Evolutionary conservation across 2,888 invertebrate species (phyloP).

Genomic region (Spodoptera exigua): DNA sequence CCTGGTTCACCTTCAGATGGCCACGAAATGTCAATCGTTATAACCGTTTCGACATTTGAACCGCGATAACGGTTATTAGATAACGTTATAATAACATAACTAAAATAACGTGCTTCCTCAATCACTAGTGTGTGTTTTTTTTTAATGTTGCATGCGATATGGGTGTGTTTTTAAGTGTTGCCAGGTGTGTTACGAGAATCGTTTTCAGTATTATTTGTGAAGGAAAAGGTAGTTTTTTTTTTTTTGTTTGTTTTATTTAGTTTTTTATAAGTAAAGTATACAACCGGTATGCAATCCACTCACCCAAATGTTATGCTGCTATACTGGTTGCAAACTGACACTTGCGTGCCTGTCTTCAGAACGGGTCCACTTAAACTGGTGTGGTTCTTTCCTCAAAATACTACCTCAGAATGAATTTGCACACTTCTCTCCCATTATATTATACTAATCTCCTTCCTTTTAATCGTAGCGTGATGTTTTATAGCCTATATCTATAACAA

Average conservation of each 20-base stretch:
- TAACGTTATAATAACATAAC: constrained; percentile 46
- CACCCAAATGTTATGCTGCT: no score
- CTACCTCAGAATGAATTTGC: no score
- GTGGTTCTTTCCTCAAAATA: no score
- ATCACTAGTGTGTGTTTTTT: constrained; percentile 52
- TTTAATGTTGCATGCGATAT: constrained; percentile 36
- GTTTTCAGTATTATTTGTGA: constrained; percentile 19
- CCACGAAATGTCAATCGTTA: constrained; percentile 56
- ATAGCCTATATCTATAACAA: no score
- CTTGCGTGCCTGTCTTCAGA: no score
- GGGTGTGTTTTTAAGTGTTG: constrained; percentile 43
- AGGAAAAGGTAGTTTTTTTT: constrained; percentile 28
- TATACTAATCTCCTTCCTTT: no score
- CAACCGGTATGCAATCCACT: no score
- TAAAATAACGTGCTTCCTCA: constrained; percentile 52
- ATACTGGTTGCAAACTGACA: no score
- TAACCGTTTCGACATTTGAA: constrained; percentile 66
- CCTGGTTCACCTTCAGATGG: constrained; percentile 76
- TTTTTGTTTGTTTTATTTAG: background rate
- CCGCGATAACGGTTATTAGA: constrained; percentile 63
- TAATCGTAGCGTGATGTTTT: no score
- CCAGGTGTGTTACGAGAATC: constrained; percentile 31
- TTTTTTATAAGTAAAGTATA: no score
- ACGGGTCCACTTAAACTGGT: no score
- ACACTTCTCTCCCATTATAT: no score